Evolutionary conservation across 1,140 invertebrate genomes (phyloP).

Genomic region (Zaprionus kolodkinae): DNA sequence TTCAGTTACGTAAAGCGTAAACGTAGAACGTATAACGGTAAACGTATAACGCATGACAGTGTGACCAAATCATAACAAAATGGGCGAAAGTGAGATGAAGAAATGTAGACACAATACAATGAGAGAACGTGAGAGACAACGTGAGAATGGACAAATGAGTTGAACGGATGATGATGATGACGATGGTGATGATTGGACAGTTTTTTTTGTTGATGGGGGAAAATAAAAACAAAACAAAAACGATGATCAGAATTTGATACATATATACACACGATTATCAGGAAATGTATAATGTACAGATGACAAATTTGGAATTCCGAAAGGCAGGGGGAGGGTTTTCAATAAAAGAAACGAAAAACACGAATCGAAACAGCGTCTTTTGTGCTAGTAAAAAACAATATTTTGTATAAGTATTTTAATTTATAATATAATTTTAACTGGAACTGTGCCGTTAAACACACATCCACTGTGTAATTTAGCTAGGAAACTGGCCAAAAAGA

Average conservation of each 20-base stretch:
- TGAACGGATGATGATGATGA: not conserved
- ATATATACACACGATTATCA: constrained; percentile 11
- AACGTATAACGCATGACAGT: constrained; percentile 58
- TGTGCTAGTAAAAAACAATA: constrained; percentile 32
- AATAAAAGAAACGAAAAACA: constrained; percentile 22
- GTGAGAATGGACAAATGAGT: constrained; percentile 32
- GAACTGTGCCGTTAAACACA: constrained; percentile 47
- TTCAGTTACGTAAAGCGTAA: constrained; percentile 58
- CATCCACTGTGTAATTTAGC: constrained; percentile 41
- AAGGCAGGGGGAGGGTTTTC: constrained; percentile 3
- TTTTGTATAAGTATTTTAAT: constrained; percentile 27
- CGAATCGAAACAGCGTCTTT: constrained; percentile 32
- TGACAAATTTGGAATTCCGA: constrained; percentile 22
- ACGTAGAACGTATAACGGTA: constrained; percentile 52
- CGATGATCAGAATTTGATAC: constrained; percentile 10
- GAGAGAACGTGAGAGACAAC: constrained; percentile 34
- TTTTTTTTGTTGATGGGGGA: not conserved
- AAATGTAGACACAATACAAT: constrained; percentile 3
- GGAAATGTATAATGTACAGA: constrained; percentile 32
- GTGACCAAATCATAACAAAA: constrained; percentile 71
- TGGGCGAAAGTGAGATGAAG: constrained; percentile 40
- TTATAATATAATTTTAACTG: constrained; percentile 6
- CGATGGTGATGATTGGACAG: not conserved
- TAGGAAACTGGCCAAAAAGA: constrained; percentile 42
- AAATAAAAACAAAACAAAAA: constrained; percentile 42